phyloP scores from a whole-genome alignment of 2,113 vertebrate genomes.

The Anseranas semipalmata region DNA sequence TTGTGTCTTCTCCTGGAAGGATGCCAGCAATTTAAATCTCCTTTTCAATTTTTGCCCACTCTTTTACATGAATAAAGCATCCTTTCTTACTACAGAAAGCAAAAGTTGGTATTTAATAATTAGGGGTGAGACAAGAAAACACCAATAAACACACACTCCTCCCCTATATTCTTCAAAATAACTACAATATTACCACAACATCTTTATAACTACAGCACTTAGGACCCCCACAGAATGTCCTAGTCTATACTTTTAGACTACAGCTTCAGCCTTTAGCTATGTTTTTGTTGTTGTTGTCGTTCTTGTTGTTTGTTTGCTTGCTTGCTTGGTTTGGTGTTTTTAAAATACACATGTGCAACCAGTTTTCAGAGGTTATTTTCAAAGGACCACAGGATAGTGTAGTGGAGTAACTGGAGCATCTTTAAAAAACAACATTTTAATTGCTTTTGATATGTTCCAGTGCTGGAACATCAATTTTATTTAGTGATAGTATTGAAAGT shows the following conservation, averaged over 20 bases:
- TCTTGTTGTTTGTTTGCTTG: not conserved
- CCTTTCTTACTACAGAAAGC: not conserved
- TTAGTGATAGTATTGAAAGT: not conserved
- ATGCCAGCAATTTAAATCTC: not conserved
- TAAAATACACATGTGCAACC: not conserved
- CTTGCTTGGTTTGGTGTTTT: not conserved
- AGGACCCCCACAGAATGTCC: rapidly evolving
- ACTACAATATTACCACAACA: not conserved
- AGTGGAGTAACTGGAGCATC: not conserved
- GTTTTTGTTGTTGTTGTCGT: not conserved
- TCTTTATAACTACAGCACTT: not conserved
- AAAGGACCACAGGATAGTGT: not conserved
- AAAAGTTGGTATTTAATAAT: not conserved
- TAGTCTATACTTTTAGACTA: not conserved
- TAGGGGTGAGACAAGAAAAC: not conserved
- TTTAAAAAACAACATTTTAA: not conserved
- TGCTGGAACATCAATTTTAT: not conserved
- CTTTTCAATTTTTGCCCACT: not conserved
- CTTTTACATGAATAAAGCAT: not conserved
- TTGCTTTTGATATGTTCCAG: not conserved
- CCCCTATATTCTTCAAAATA: not conserved
- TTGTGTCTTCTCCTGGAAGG: not conserved
- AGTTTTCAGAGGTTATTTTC: not conserved
- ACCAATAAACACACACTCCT: not conserved
- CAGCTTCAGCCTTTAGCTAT: not conserved